Evolutionary conservation across 1,140 invertebrate species (phyloP).

Genomic region (Habropoda laboriosa): DNA sequence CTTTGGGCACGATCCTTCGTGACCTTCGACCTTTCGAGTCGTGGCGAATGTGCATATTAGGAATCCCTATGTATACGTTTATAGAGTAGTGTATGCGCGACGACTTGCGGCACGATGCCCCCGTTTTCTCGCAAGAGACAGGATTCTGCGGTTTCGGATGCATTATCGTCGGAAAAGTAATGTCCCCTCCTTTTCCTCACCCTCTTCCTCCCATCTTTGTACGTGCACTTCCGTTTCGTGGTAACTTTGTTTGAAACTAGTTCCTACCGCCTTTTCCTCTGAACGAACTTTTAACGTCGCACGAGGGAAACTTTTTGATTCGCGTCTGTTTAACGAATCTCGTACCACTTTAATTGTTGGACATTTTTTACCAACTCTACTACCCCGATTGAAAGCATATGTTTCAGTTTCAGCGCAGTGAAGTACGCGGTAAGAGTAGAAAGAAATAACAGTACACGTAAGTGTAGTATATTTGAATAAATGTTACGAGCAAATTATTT

Average conservation of each 20-base stretch:
- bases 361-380: neutral
- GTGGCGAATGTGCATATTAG: neutral
- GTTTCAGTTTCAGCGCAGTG: neutral
- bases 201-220: neutral
- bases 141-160: conserved; percentile 48
- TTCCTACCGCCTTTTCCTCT: conserved; percentile 9
- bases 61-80: neutral
- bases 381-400: neutral
- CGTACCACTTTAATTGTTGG: neutral
- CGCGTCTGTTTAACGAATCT: neutral
- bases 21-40: conserved; percentile 58
- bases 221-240: conserved; percentile 11
- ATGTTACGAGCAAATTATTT: no score
- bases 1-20: conserved; percentile 31
- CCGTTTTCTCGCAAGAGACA: conserved; percentile 34
- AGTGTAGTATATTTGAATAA: no score
- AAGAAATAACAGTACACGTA: neutral
- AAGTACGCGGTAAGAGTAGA: neutral
- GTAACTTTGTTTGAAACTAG: conserved; percentile 57
- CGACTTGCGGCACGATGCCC: conserved; percentile 38
- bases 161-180: conserved; percentile 47
- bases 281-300: neutral
- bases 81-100: neutral
- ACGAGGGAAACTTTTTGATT: neutral
- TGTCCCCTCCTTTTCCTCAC: neutral